Percentiles rank a stretch among this genome's conserved stretches.
Evolutionary conservation across 1,140 invertebrate genomes (phyloP).

Genomic region (Sminthurinus signatus): DNA sequence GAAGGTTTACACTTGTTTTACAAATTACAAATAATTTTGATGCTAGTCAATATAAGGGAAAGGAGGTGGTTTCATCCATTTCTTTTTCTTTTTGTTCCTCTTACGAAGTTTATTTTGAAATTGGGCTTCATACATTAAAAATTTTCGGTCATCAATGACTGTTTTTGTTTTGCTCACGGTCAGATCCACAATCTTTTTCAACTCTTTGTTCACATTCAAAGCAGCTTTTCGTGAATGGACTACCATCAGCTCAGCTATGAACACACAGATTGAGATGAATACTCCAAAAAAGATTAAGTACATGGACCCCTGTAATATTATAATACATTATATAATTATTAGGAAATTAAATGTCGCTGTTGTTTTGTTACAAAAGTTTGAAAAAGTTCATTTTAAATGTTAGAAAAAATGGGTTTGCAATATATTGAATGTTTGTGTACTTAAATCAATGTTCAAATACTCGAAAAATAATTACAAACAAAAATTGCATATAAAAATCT

Average conservation of each 20-base stretch:
- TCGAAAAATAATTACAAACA: too few relatives aligned
- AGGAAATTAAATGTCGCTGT: too few relatives aligned
- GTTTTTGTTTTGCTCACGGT: conserved; percentile 1
- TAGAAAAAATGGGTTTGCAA: too few relatives aligned
- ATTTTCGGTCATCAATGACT: not conserved
- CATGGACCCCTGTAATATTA: conserved; percentile 28
- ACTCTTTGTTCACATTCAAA: conserved; percentile 18
- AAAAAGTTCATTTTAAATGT: too few relatives aligned
- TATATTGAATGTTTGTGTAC: too few relatives aligned
- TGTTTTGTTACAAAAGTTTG: too few relatives aligned
- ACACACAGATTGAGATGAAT: conserved; percentile 18
- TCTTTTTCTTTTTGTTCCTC: not conserved
- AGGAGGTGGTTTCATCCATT: conserved; percentile 12
- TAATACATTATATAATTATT: too few relatives aligned
- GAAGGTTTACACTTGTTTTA: too few relatives aligned
- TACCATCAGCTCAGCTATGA: conserved; percentile 19
- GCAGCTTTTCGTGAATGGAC: conserved; percentile 9
- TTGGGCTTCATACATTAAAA: not conserved
- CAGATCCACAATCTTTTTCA: conserved; percentile 25
- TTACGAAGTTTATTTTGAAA: conserved; percentile 3
- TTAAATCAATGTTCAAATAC: too few relatives aligned
- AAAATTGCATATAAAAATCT: too few relatives aligned
- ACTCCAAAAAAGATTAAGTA: conserved; percentile 33
- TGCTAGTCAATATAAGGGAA: conserved; percentile 23
- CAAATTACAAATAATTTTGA: too few relatives aligned